phyloP scores from a whole-genome alignment of 2,888 invertebrate genomes.

The Noctuana brunneofusca region DNA sequence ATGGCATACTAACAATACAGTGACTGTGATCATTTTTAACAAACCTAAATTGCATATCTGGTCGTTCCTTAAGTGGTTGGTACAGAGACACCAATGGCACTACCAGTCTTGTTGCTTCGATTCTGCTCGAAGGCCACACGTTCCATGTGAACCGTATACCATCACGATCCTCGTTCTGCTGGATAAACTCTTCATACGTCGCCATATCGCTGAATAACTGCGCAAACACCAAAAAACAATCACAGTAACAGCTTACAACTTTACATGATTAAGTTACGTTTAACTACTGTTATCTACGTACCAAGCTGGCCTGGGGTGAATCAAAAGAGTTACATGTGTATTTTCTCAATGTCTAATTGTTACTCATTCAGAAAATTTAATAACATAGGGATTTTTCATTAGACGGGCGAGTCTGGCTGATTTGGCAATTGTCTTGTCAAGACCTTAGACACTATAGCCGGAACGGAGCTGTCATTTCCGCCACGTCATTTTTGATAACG shows the following conservation, averaged over 20 bases:
- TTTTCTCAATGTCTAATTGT: constrained; percentile 43
- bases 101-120: constrained; percentile 97
- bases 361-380: constrained; percentile 64
- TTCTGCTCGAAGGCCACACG: constrained; percentile 98
- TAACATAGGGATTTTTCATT: constrained; percentile 48
- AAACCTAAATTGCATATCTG: too few relatives aligned
- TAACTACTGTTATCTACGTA: constrained; percentile 22
- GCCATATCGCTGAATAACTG: constrained; percentile 84
- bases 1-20: too few relatives aligned
- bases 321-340: constrained; percentile 27
- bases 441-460: constrained; percentile 63
- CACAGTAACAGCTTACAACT: constrained; percentile 43
- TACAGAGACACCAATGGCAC: constrained; percentile 97
- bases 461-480: constrained; percentile 62
- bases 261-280: constrained; percentile 1
- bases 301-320: constrained; percentile 21
- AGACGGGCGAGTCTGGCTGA: constrained; percentile 69
- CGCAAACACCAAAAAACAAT: constrained; percentile 38
- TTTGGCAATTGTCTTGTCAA: constrained; percentile 75
- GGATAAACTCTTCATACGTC: constrained; percentile 97
- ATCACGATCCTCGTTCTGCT: constrained; percentile 98
- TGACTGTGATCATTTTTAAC: too few relatives aligned
- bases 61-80: constrained; percentile 98
- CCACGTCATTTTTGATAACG: constrained; percentile 79
- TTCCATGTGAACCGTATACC: constrained; percentile 99